Percentiles rank a stretch among this genome's conserved stretches.
These are phyloP conservation scores for Notodonta dromedarius DNA, from an alignment of 2,888 invertebrate genomes.

Conservation along the genomic window DNA sequence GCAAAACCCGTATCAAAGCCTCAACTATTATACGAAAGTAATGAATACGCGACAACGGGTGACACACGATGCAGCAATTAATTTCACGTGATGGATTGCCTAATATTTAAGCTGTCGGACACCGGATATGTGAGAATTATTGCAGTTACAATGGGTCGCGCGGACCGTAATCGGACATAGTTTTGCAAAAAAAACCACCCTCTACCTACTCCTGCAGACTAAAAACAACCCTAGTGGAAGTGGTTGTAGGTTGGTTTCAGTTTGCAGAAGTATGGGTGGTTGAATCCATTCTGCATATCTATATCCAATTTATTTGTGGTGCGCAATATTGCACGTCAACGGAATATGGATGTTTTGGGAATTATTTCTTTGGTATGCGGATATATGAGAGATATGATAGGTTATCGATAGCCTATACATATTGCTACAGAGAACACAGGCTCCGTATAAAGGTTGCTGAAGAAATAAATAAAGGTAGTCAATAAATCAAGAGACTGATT, in stretches of 20 bases:
- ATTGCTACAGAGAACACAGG: too few relatives aligned
- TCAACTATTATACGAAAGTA: not conserved
- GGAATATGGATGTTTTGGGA: not conserved
- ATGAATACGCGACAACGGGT: constrained; percentile 2
- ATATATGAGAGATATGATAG: too few relatives aligned
- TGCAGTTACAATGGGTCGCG: constrained; percentile 1
- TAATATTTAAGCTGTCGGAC: constrained; percentile 10
- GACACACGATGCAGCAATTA: constrained; percentile 16
- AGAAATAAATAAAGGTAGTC: too few relatives aligned
- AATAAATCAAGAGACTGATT: too few relatives aligned
- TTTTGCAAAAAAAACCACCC: too few relatives aligned
- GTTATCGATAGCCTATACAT: too few relatives aligned
- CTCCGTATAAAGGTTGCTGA: too few relatives aligned
- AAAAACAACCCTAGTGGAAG: too few relatives aligned
- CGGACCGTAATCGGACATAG: not conserved
- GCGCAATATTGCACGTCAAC: not conserved
- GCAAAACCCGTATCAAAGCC: constrained; percentile 15
- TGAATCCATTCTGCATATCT: too few relatives aligned
- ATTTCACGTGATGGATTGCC: constrained; percentile 24
- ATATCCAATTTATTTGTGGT: not conserved
- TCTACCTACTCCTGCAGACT: too few relatives aligned
- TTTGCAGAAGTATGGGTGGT: too few relatives aligned
- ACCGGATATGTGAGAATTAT: constrained; percentile 13
- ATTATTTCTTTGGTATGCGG: not conserved
- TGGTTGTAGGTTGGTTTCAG: too few relatives aligned